These are phyloP conservation scores for Metopolophium dirhodum DNA, from an alignment of 1,140 invertebrate genomes.

Conservation along the genomic window DNA sequence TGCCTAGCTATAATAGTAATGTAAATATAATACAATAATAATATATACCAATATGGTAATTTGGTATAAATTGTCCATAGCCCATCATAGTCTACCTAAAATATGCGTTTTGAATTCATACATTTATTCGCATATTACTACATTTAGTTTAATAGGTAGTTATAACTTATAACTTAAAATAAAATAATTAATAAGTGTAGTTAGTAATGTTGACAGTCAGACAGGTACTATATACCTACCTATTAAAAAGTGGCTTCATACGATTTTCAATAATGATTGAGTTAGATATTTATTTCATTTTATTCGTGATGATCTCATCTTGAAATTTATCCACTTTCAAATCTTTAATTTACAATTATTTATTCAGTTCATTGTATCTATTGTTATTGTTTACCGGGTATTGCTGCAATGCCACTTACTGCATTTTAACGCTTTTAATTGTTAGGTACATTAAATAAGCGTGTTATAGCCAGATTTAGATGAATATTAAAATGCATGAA, in stretches of 20 bases:
- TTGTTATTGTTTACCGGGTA: not conserved
- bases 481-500: slow-evolving; percentile 1
- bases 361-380: not conserved
- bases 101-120: not conserved
- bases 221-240: no score
- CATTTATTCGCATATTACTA: not conserved
- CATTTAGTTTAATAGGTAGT: no score
- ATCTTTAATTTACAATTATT: not conserved
- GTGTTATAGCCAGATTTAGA: not conserved
- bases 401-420: no score
- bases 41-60: no score
- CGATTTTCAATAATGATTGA: not conserved
- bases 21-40: no score
- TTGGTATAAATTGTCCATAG: not conserved
- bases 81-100: not conserved
- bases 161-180: not conserved
- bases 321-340: not conserved
- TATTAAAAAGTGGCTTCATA: not conserved
- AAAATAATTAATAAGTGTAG: not conserved
- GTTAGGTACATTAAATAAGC: not conserved
- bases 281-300: not conserved
- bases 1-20: no score
- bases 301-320: not conserved
- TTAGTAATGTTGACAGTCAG: no score
- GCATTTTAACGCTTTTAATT: not conserved